These are phyloP conservation scores for Gadopsis marmoratus DNA, from an alignment of 2,797 vertebrate species.

Conservation along the genomic window DNA sequence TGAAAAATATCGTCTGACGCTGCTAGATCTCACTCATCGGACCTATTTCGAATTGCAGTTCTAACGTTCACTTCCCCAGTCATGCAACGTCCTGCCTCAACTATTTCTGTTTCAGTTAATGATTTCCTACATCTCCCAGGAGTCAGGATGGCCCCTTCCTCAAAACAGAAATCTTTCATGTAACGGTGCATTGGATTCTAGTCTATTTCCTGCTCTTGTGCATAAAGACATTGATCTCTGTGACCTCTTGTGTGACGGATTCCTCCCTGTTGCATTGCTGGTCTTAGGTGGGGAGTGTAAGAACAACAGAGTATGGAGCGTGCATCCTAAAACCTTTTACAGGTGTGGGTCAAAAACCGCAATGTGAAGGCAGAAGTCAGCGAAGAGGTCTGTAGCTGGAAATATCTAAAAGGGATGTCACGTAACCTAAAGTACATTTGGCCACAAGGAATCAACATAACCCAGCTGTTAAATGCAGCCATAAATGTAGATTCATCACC, in stretches of 20 bases:
- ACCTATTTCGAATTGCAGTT: not conserved
- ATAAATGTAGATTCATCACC: not conserved
- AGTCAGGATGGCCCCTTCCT: not conserved
- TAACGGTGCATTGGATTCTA: not conserved
- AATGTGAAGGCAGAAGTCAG: not conserved
- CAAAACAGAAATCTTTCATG: not conserved
- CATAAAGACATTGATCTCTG: slow-evolving; percentile 7
- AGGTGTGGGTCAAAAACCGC: not conserved
- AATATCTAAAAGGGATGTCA: not conserved
- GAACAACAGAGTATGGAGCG: not conserved
- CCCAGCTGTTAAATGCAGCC: not conserved
- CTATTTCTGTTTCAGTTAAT: not conserved
- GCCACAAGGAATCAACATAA: not conserved
- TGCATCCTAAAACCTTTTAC: not conserved
- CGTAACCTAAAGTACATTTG: not conserved
- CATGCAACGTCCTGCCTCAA: not conserved
- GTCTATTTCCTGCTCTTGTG: not conserved
- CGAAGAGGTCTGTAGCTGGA: not conserved
- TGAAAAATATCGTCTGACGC: not conserved
- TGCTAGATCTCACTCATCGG: not conserved
- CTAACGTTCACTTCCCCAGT: not conserved
- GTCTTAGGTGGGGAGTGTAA: not conserved
- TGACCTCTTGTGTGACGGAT: not conserved
- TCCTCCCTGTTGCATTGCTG: not conserved
- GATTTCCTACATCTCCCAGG: slow-evolving; percentile 1